Evolutionary conservation across 2,113 vertebrate genomes (phyloP), one percentile per base, ranked within the genome.

Genomic region (Propithecus coquereli): DNA sequence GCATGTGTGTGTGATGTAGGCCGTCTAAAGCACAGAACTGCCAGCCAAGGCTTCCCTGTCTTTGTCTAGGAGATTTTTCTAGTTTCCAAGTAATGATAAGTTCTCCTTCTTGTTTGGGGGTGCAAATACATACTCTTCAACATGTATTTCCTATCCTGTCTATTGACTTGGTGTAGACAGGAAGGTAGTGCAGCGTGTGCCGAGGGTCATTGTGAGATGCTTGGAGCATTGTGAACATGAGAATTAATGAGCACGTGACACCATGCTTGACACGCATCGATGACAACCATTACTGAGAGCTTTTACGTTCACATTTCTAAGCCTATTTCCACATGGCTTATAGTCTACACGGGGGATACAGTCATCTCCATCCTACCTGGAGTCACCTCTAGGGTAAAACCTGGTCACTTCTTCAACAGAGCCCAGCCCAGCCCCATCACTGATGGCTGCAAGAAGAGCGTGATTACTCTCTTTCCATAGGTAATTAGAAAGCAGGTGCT

Each of bases 261-360:
- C 40, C 27, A 27, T 6, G 9, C 52, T 66, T 22, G 57, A 13
- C 40, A 22, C 14, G 45, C 16, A 5, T 2, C 30, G 7, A 2
- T 8, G 11, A 45, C 2, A 34, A 37, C 59, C 27, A 10, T 4
- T 5, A 2, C 6, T 45, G 47, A 80, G 3, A 3, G 20, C 1
- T 17, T 37, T 17, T 27, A 5, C 11, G 43, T 23, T 6, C 30
- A 22, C 34, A 10, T 4, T 20, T 10, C 37, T 16, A 45, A 32
- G 20, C 57, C 73, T 71, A 18, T 14, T 52, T 70, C n/a, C 37
- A 43, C 6, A 18, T 11, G 20, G 34, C 65, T 61, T 52, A 25
- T 8, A 22, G 34, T 45, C 9, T 25, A 32, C 74, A 5, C 2
- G 1, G 22, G 32, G 30, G 18, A 82, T 13, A 13, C 0, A n/a